Conservation (phyloP, 2,113 vertebrate species). For the Nothocercus nigrocapillus region DNA sequence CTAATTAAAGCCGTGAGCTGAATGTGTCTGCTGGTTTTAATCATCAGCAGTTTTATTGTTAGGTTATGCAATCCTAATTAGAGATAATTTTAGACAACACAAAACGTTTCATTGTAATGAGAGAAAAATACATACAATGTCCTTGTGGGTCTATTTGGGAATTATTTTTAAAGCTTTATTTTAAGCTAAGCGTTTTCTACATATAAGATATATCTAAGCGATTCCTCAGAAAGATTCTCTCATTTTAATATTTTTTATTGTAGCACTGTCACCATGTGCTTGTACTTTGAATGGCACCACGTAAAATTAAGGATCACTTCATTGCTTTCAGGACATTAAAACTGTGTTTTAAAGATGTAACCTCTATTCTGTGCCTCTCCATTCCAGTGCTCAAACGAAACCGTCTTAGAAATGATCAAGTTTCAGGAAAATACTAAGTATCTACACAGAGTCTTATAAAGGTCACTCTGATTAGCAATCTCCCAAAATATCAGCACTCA, state of each 20-base stretch:
- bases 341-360: not conserved
- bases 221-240: not conserved
- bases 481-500: not conserved
- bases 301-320: not conserved
- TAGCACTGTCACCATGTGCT: not conserved
- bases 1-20: slow-evolving; percentile 65
- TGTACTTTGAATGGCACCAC: not conserved
- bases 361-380: not conserved
- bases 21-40: slow-evolving; percentile 46
- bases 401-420: not conserved
- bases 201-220: not conserved
- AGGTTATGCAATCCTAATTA: slow-evolving; percentile 70
- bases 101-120: slow-evolving; percentile 21
- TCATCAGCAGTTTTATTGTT: slow-evolving; percentile 63
- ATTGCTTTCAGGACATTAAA: not conserved
- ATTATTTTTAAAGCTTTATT: slow-evolving; percentile 41
- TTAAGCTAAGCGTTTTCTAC: not conserved
- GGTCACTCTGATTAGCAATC: not conserved
- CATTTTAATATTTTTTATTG: not conserved
- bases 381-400: not conserved
- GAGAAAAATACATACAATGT: slow-evolving; percentile 36
- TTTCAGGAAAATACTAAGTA: not conserved
- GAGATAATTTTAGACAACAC: slow-evolving; percentile 65
- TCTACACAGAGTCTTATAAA: not conserved
- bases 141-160: slow-evolving; percentile 10